These are phyloP conservation scores for Chloropsis cyanopogon DNA, from an alignment of 2,113 vertebrate genomes.

Conservation along the genomic window DNA sequence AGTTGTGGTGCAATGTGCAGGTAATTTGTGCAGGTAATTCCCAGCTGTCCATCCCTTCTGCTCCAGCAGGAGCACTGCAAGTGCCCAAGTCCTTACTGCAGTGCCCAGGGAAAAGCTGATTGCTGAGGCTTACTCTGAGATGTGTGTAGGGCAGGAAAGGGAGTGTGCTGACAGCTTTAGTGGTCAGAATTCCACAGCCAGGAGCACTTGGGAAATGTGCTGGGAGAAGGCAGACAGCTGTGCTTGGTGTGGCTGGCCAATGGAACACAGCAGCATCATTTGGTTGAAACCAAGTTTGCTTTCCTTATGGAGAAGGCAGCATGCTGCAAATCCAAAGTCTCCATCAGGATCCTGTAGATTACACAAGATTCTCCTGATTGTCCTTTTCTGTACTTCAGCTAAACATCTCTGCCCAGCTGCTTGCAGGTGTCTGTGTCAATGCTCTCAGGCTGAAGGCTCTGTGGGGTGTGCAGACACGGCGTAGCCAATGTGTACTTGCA, in stretches of 20 bases:
- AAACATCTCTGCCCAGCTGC: neutral
- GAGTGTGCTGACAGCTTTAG: neutral
- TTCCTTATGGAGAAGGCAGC: neutral
- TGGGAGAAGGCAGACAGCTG: neutral
- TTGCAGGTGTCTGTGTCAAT: rapidly evolving
- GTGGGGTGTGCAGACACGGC: neutral
- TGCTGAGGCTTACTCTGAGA: neutral
- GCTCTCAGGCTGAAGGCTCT: neutral
- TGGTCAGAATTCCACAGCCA: neutral
- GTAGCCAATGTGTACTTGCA: neutral
- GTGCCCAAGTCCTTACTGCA: neutral
- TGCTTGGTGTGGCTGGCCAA: neutral
- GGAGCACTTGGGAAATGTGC: neutral
- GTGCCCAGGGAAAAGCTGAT: neutral
- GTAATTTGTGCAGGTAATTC: neutral
- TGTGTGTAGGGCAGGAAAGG: neutral
- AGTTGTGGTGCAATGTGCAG: neutral
- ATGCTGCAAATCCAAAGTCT: neutral
- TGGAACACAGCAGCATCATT: neutral
- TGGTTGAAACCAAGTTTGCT: neutral
- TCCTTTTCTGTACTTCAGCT: neutral
- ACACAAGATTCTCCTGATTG: neutral
- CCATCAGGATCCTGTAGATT: neutral
- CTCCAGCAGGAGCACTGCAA: neutral
- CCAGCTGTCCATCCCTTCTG: neutral